phyloP scores from a whole-genome alignment of 2,113 vertebrate genomes.

The Ellobius talpinus region DNA sequence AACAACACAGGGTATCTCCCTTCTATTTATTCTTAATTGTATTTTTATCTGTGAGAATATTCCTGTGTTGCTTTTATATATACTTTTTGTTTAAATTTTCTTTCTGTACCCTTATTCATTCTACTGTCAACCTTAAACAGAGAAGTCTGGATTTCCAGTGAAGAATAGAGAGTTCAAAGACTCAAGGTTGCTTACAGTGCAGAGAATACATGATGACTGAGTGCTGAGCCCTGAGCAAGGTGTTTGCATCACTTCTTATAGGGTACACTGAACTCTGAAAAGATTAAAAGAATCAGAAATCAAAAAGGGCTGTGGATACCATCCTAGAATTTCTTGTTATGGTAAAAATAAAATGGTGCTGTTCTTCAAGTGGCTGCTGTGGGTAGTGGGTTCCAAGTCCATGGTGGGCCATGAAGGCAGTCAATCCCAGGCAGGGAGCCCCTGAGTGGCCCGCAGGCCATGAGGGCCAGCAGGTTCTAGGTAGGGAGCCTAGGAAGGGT shows the following conservation, averaged over 20 bases:
- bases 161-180: background rate
- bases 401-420: too few relatives aligned
- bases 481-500: too few relatives aligned
- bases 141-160: background rate
- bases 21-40: background rate
- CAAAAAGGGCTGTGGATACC: background rate
- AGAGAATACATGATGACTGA: background rate
- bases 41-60: background rate
- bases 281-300: background rate
- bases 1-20: background rate
- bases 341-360: too few relatives aligned
- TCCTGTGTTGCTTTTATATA: background rate
- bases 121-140: background rate
- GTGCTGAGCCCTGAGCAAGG: background rate
- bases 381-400: too few relatives aligned
- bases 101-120: background rate
- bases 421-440: too few relatives aligned
- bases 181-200: background rate
- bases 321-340: too few relatives aligned
- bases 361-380: too few relatives aligned
- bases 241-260: too few relatives aligned
- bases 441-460: too few relatives aligned
- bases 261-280: background rate
- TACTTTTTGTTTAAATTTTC: background rate
- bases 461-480: too few relatives aligned